These are phyloP conservation scores for Coregonus ussuriensis DNA, from an alignment of 2,797 vertebrate species.

Conservation along the genomic window DNA sequence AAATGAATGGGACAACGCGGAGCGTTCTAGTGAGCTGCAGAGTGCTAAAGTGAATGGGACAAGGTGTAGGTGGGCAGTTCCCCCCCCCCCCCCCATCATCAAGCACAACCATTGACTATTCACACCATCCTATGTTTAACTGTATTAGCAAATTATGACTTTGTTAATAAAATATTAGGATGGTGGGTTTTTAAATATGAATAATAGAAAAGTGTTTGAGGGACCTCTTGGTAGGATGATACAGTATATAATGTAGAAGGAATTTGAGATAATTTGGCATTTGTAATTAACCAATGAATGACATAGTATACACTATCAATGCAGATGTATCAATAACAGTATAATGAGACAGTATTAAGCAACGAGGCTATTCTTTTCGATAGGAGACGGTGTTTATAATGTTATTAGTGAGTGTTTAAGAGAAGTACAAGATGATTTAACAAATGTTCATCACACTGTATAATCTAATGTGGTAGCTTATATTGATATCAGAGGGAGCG, in stretches of 20 bases:
- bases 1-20: slow-evolving; percentile 66
- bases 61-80: slow-evolving; percentile 1
- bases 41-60: slow-evolving; percentile 23
- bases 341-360: neutral
- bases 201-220: neutral
- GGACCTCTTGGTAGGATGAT: neutral
- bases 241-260: neutral
- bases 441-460: neutral
- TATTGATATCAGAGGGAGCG: neutral
- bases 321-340: neutral
- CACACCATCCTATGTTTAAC: slow-evolving; percentile 37
- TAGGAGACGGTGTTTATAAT: neutral
- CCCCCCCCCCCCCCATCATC: neutral
- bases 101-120: slow-evolving; percentile 45
- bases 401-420: neutral
- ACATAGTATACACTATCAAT: neutral
- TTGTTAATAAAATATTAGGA: slow-evolving; percentile 30
- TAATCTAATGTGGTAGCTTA: neutral
- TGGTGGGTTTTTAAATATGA: neutral
- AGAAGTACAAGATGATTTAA: neutral
- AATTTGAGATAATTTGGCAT: slow-evolving; percentile 25
- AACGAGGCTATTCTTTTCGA: neutral
- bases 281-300: slow-evolving; percentile 9
- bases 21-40: slow-evolving; percentile 37
- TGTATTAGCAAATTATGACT: slow-evolving; percentile 66